These are phyloP conservation scores for Pitangus sulphuratus DNA, from an alignment of 2,797 vertebrate species.

Conservation along the genomic window DNA sequence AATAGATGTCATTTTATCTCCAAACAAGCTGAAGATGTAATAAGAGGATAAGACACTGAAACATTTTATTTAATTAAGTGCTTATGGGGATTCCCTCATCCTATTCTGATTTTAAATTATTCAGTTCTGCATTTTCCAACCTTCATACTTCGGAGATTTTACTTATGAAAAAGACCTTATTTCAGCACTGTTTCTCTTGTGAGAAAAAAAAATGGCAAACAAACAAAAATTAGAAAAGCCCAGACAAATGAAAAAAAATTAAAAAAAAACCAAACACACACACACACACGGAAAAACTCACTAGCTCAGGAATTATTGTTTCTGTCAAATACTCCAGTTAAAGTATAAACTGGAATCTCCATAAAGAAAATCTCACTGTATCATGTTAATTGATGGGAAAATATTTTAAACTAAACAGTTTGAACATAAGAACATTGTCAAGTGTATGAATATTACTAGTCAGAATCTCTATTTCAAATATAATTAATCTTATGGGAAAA, in stretches of 20 bases:
- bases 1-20: neutral
- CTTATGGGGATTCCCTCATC: neutral
- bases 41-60: neutral
- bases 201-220: accelerated
- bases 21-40: neutral
- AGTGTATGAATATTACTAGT: neutral
- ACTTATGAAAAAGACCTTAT: neutral
- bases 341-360: neutral
- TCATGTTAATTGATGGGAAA: neutral
- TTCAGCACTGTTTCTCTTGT: neutral
- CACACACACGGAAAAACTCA: neutral
- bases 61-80: neutral
- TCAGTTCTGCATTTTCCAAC: neutral
- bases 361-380: neutral
- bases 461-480: neutral
- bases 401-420: neutral
- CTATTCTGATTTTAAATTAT: neutral
- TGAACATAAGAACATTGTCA: neutral
- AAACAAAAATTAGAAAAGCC: accelerated
- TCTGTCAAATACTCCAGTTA: neutral
- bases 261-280: neutral
- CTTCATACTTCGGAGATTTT: neutral
- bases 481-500: neutral
- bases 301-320: neutral
- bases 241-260: neutral